These are phyloP conservation scores for Megalops cyprinoides DNA, from an alignment of 2,797 vertebrate species.

Conservation along the genomic window DNA sequence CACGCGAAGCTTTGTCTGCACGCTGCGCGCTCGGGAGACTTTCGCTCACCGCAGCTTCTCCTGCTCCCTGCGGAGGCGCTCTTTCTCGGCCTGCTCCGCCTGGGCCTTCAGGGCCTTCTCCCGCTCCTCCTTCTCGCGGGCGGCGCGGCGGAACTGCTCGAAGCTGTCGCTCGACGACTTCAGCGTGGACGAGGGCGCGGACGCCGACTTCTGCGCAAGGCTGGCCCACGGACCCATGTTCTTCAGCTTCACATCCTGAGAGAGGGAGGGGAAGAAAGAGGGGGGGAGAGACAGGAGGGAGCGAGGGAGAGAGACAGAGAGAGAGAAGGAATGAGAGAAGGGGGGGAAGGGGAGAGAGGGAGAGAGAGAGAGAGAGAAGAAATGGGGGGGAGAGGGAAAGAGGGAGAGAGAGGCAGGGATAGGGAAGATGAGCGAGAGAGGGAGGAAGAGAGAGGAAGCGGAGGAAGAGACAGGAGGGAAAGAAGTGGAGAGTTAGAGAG, in stretches of 20 bases:
- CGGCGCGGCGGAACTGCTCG: slow-evolving; percentile 91
- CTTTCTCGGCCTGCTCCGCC: slow-evolving; percentile 90
- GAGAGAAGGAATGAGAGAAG: no score
- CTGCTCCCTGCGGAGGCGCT: slow-evolving; percentile 83
- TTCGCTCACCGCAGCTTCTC: slow-evolving; percentile 84
- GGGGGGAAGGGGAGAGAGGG: no score
- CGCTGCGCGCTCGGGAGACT: no score
- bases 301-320: no score
- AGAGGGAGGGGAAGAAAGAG: background rate
- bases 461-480: no score
- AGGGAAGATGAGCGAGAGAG: no score
- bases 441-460: no score
- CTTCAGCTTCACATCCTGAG: slow-evolving; percentile 91
- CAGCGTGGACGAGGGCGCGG: slow-evolving; percentile 82
- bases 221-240: slow-evolving; percentile 98
- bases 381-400: no score
- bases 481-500: no score
- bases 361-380: no score
- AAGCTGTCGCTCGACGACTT: slow-evolving; percentile 96
- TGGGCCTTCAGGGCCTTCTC: slow-evolving; percentile 95
- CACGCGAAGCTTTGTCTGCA: no score
- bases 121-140: slow-evolving; percentile 92
- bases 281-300: background rate
- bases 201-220: slow-evolving; percentile 90
- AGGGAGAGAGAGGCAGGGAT: no score